Evolutionary conservation across 1,140 invertebrate genomes (phyloP).

Genomic region (Geopemphigus sp.): DNA sequence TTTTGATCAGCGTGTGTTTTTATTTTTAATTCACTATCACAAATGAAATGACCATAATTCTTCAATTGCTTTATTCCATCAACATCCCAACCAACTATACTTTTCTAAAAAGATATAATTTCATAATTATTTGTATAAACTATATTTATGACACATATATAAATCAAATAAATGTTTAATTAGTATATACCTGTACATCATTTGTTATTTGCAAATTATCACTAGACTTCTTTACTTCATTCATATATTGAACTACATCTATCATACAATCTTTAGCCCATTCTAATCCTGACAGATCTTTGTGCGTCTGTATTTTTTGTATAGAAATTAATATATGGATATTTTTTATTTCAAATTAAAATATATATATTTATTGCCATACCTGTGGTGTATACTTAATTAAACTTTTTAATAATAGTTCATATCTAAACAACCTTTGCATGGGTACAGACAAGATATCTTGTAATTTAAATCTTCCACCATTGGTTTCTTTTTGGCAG

Average conservation of each 20-base stretch:
- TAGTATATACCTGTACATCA: conserved; percentile 73
- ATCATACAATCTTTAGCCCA: conserved; percentile 94
- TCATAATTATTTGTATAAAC: background rate
- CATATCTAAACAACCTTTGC: conserved; percentile 97
- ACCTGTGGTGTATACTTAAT: conserved; percentile 85
- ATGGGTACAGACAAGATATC: conserved; percentile 96
- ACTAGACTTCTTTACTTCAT: conserved; percentile 96
- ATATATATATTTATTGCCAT: conserved; percentile 54
- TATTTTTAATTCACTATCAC: conserved; percentile 91
- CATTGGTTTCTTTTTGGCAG: conserved; percentile 89
- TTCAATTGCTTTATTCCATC: conserved; percentile 74
- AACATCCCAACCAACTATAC: conserved; percentile 77
- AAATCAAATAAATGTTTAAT: background rate
- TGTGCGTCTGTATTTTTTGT: conserved; percentile 62
- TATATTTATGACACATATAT: background rate
- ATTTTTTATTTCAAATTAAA: background rate
- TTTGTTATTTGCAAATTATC: conserved; percentile 88
- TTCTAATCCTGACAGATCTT: conserved; percentile 78
- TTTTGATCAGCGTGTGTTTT: conserved; percentile 87
- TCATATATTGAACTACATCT: conserved; percentile 94
- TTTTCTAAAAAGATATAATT: conserved; percentile 60
- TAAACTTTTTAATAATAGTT: conserved; percentile 87
- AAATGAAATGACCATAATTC: conserved; percentile 85
- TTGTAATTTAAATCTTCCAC: conserved; percentile 89
- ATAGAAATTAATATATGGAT: background rate